phyloP scores from a whole-genome alignment of 2,113 vertebrate genomes.

The Bos javanicus region DNA sequence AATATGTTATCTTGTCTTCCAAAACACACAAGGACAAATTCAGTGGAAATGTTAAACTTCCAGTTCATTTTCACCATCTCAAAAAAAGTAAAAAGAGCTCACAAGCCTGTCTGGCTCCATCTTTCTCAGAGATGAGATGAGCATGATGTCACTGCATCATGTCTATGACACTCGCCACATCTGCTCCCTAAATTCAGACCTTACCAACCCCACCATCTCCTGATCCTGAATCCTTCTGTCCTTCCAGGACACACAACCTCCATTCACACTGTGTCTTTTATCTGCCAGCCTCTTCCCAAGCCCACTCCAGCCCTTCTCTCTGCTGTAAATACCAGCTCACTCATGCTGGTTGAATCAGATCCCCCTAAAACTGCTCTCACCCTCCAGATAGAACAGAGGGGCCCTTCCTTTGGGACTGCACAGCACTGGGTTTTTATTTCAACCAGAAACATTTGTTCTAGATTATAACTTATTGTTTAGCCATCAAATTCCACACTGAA shows the following conservation, averaged over 20 bases:
- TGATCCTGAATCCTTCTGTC: not conserved
- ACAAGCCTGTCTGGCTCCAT: not conserved
- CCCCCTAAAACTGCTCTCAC: not conserved
- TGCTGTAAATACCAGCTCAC: not conserved
- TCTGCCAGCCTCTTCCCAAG: not conserved
- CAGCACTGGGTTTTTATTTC: not conserved
- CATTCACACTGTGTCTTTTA: not conserved
- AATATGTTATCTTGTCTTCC: not conserved
- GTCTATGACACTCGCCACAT: not conserved
- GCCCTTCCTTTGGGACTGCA: not conserved
- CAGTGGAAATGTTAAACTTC: not conserved
- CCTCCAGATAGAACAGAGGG: not conserved
- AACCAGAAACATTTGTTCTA: not conserved
- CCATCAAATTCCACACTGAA: not conserved
- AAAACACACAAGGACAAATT: not conserved
- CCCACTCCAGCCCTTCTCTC: too few species aligned
- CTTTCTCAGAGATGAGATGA: not conserved
- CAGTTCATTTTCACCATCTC: not conserved
- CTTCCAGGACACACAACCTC: not conserved
- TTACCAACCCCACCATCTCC: not conserved
- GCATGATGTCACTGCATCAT: too few species aligned
- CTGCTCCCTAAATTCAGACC: not conserved
- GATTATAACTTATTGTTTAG: not conserved
- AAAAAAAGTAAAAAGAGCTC: not conserved
- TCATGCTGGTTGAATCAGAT: not conserved